Conservation (phyloP, 2,113 vertebrate species). For the Corvus hawaiiensis region DNA sequence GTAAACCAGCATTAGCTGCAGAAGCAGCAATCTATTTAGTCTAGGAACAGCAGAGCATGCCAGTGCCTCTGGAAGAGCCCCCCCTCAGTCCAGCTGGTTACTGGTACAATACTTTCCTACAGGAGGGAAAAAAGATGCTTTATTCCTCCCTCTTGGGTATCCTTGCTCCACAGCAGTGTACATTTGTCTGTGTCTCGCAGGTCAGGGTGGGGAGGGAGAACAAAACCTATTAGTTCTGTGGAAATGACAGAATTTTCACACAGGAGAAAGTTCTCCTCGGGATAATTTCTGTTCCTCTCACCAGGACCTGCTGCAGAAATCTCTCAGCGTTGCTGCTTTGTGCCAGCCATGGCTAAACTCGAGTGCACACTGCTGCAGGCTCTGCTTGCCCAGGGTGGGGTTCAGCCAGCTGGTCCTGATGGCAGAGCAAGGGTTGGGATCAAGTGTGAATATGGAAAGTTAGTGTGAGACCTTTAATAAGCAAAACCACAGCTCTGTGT, state of each 20-base stretch:
- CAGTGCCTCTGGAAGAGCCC: neutral
- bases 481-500: neutral
- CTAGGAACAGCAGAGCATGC: slow-evolving; percentile 15
- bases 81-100: neutral
- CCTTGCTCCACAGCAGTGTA: neutral
- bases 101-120: neutral
- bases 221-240: neutral
- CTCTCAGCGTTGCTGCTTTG: neutral
- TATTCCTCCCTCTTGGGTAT: neutral
- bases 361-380: neutral
- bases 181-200: neutral
- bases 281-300: neutral
- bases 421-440: neutral
- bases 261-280: neutral
- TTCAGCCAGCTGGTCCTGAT: neutral
- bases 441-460: neutral
- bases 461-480: neutral
- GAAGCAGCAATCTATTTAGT: slow-evolving; percentile 5
- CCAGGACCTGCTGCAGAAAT: neutral
- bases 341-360: neutral
- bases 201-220: neutral
- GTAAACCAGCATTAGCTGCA: neutral
- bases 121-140: neutral
- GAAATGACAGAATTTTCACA: neutral
- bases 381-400: neutral